A percentile compares a stretch with the other conserved stretches of the same genome.
Conservation (phyloP, 2,888 invertebrate genomes). For the Conops quadrifasciatus region DNA sequence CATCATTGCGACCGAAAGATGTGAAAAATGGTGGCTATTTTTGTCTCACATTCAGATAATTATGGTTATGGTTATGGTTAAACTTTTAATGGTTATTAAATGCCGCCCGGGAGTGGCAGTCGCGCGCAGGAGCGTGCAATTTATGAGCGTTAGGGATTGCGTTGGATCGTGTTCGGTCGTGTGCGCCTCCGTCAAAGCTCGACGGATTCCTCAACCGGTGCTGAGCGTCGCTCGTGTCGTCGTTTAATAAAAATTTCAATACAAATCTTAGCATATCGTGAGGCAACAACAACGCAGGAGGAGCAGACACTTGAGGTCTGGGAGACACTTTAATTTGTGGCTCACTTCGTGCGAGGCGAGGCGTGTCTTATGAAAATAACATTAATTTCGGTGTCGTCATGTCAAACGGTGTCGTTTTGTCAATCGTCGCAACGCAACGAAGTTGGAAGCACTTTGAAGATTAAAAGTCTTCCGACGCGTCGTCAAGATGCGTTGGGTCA, state of each 20-base stretch:
- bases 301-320: background rate
- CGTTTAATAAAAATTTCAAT: conserved; percentile 18
- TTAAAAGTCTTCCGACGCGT: background rate
- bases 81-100: conserved; percentile 15
- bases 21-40: conserved; percentile 35
- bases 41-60: conserved; percentile 17
- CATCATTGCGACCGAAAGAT: background rate
- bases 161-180: background rate
- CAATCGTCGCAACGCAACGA: too few relatives aligned
- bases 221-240: background rate
- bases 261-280: background rate
- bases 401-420: conserved; percentile 17
- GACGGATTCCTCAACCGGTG: background rate
- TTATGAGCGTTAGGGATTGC: conserved; percentile 18
- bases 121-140: conserved; percentile 2
- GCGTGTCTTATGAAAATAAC: conserved; percentile 8
- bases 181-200: background rate
- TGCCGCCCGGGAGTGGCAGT: conserved; percentile 10
- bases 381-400: conserved; percentile 31
- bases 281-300: background rate
- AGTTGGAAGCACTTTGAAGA: conserved; percentile 1
- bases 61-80: too few relatives aligned
- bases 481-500: background rate
- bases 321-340: conserved; percentile 7
- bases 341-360: conserved; percentile 5